A percentile compares a stretch with the other conserved stretches of the same genome.
These are phyloP conservation scores for Proisotoma minuta DNA, from an alignment of 2,888 invertebrate genomes.

Conservation along the genomic window DNA sequence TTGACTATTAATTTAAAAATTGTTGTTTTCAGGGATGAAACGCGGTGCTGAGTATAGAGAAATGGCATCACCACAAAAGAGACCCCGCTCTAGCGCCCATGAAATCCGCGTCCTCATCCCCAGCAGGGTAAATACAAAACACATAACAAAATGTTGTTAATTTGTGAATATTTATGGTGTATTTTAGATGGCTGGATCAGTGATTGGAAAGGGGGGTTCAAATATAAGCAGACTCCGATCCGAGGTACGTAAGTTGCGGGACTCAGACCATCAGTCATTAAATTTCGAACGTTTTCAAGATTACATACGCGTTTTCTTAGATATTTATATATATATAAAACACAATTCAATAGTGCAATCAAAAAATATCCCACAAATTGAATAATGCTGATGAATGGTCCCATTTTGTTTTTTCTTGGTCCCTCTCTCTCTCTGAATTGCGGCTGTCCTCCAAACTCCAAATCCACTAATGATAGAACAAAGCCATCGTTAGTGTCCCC, in stretches of 20 bases:
- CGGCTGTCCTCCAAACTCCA: constrained; percentile 47
- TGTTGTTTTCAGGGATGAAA: constrained; percentile 61
- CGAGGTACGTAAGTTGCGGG: constrained; percentile 95
- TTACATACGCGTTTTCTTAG: neutral
- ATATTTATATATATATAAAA: neutral
- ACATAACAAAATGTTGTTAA: neutral
- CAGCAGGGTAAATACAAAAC: constrained; percentile 66
- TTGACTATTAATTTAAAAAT: neutral
- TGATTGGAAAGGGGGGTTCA: constrained; percentile 96
- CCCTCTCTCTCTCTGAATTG: constrained; percentile 39
- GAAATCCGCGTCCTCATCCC: constrained; percentile 82
- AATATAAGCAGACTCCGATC: constrained; percentile 94
- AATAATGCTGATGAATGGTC: constrained; percentile 27
- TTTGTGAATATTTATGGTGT: constrained; percentile 8
- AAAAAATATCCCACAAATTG: neutral
- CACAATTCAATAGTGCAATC: neutral
- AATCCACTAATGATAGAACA: constrained; percentile 69
- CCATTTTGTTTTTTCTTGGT: constrained; percentile 48
- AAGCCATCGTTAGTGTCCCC: constrained; percentile 99
- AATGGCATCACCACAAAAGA: constrained; percentile 65
- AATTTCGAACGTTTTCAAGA: too few relatives aligned
- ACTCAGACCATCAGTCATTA: too few relatives aligned
- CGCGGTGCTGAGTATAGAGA: constrained; percentile 62
- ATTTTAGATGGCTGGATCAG: constrained; percentile 90
- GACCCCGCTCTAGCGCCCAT: constrained; percentile 66